A percentile compares a stretch with the other conserved stretches of the same genome.
phyloP scores from a whole-genome alignment of 2,113 vertebrate species.

The Panthera tigris region DNA sequence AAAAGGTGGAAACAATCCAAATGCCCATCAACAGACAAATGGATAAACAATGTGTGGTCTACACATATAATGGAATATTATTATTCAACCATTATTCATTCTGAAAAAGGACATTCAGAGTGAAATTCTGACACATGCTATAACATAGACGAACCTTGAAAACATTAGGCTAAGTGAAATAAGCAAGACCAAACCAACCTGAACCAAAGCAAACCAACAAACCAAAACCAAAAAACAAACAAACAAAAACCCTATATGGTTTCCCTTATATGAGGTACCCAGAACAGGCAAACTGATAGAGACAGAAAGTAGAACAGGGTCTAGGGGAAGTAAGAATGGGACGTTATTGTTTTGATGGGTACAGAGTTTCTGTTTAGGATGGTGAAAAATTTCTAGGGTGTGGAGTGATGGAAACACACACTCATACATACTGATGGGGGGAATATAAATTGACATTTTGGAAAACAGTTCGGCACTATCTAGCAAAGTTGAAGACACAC shows the following conservation, averaged over 20 bases:
- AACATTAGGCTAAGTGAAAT: not conserved
- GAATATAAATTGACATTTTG: not conserved
- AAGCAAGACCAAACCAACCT: not conserved
- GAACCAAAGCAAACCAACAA: not conserved
- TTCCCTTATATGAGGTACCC: not conserved
- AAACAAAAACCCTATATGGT: not conserved
- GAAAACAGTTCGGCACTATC: not conserved
- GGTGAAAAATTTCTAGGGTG: not conserved
- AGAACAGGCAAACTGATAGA: not conserved
- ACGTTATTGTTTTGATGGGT: not conserved
- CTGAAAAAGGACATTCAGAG: not conserved
- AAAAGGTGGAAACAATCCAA: not conserved
- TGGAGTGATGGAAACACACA: not conserved
- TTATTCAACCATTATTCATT: not conserved
- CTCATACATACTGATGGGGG: not conserved
- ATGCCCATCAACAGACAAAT: not conserved
- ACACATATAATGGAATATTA: not conserved
- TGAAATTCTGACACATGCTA: not conserved
- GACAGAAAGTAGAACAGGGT: not conserved
- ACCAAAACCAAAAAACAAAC: too few species aligned
- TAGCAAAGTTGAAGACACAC: not conserved
- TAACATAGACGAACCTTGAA: not conserved
- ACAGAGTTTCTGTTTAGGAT: not conserved
- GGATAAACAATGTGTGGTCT: not conserved
- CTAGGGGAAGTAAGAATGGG: not conserved